A percentile compares a stretch with the other conserved stretches of the same genome.
phyloP scores from a whole-genome alignment of 2,888 invertebrate species.

The Dermolepida albohirtum region DNA sequence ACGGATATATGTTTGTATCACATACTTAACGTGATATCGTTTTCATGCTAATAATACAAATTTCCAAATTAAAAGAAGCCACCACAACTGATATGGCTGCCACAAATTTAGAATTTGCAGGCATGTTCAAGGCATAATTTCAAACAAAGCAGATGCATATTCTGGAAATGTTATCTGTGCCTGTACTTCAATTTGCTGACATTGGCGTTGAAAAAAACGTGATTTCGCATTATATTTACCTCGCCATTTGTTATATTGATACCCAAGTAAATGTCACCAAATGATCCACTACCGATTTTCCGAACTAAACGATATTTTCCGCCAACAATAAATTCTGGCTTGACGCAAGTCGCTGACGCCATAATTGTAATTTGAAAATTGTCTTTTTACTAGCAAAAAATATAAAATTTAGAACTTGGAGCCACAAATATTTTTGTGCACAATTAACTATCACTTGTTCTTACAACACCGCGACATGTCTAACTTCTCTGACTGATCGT shows the following conservation, averaged over 20 bases:
- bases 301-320: slow-evolving; percentile 94
- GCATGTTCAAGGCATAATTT: slow-evolving; percentile 46
- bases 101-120: slow-evolving; percentile 47
- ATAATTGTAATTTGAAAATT: slow-evolving; percentile 61
- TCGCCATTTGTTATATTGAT: slow-evolving; percentile 92
- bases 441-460: slow-evolving; percentile 66
- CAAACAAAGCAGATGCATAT: slow-evolving; percentile 49
- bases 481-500: slow-evolving; percentile 59
- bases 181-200: background rate
- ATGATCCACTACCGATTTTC: slow-evolving; percentile 99
- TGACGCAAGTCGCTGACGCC: slow-evolving; percentile 63
- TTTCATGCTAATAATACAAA: slow-evolving; percentile 15
- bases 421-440: slow-evolving; percentile 63
- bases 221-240: slow-evolving; percentile 68
- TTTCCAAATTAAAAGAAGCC: slow-evolving; percentile 46
- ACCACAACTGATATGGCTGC: slow-evolving; percentile 52
- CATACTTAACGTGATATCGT: background rate
- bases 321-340: slow-evolving; percentile 85
- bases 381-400: slow-evolving; percentile 58
- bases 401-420: slow-evolving; percentile 64
- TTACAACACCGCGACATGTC: slow-evolving; percentile 72
- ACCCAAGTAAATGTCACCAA: slow-evolving; percentile 98
- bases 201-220: slow-evolving; percentile 8
- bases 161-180: slow-evolving; percentile 7
- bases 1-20: background rate